Conservation (phyloP, 2,797 vertebrate genomes). For the Phrynocephalus guinanensis region DNA sequence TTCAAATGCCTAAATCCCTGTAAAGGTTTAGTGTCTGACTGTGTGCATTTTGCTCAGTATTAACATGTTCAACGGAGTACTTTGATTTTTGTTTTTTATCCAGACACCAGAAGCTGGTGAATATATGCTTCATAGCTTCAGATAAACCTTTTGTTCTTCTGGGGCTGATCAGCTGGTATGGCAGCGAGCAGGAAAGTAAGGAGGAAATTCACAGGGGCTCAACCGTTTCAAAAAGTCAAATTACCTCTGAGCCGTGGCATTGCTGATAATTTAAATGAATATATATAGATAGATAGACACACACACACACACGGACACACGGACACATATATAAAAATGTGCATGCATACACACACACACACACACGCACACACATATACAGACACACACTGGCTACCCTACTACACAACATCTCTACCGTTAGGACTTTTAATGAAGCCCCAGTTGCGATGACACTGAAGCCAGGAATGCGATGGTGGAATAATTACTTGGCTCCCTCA, state of each 20-base stretch:
- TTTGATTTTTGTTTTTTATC: slow-evolving; percentile 84
- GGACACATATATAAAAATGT: slow-evolving; percentile 83
- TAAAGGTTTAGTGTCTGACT: slow-evolving; percentile 86
- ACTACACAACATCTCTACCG: slow-evolving; percentile 85
- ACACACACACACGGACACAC: not conserved
- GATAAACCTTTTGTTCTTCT: slow-evolving; percentile 89
- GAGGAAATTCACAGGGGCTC: slow-evolving; percentile 88
- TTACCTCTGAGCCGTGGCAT: slow-evolving; percentile 90
- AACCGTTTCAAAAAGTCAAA: slow-evolving; percentile 90
- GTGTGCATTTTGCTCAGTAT: slow-evolving; percentile 87
- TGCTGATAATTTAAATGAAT: slow-evolving; percentile 88
- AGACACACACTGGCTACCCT: slow-evolving; percentile 84
- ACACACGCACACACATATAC: slow-evolving; percentile 82
- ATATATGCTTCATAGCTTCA: slow-evolving; percentile 89
- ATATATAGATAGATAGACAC: slow-evolving; percentile 79
- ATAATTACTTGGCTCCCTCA: slow-evolving; percentile 99
- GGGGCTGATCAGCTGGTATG: slow-evolving; percentile 87
- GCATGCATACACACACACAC: not conserved
- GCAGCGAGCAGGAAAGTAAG: slow-evolving; percentile 83
- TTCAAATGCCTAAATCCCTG: slow-evolving; percentile 85
- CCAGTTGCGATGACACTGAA: slow-evolving; percentile 96
- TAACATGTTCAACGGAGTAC: slow-evolving; percentile 86
- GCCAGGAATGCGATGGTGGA: slow-evolving; percentile 90
- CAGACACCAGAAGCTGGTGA: slow-evolving; percentile 86
- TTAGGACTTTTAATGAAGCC: slow-evolving; percentile 97